Evolutionary conservation across 2,888 invertebrate species (phyloP).

Genomic region (Oegoconia quadripuncta): DNA sequence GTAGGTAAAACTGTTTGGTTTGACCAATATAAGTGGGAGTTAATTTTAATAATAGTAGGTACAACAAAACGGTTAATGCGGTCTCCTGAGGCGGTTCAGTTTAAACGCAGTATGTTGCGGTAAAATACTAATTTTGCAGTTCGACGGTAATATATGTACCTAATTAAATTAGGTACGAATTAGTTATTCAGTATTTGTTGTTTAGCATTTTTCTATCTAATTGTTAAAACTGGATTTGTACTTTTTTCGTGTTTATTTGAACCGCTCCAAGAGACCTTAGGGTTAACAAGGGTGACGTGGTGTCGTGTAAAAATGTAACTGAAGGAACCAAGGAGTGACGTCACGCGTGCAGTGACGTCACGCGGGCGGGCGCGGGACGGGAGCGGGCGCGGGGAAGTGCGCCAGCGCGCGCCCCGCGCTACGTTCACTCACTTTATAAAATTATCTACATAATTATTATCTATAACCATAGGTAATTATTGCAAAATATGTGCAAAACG

Average conservation of each 20-base stretch:
- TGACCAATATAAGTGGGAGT: constrained; percentile 54
- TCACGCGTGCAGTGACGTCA: constrained; percentile 25
- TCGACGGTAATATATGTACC: too few relatives aligned
- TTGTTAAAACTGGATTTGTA: too few relatives aligned
- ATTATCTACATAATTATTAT: constrained; percentile 64
- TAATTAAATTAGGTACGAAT: too few relatives aligned
- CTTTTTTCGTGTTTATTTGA: background rate
- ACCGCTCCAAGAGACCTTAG: background rate
- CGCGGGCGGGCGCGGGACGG: constrained; percentile 23
- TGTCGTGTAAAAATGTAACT: constrained; percentile 20
- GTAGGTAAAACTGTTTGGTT: constrained; percentile 73
- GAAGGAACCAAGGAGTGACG: constrained; percentile 20
- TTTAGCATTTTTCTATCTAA: too few relatives aligned
- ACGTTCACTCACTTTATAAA: constrained; percentile 35
- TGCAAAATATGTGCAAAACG: constrained; percentile 77
- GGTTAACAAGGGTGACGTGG: constrained; percentile 2
- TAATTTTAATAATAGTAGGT: constrained; percentile 17
- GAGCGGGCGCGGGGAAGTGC: constrained; percentile 49
- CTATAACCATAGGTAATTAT: constrained; percentile 59
- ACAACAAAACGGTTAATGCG: constrained; percentile 21
- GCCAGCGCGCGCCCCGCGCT: constrained; percentile 44
- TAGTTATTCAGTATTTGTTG: too few relatives aligned
- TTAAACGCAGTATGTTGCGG: too few relatives aligned
- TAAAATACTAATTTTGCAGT: too few relatives aligned
- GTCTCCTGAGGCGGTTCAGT: constrained; percentile 24